A percentile compares a stretch with the other conserved stretches of the same genome.
Conservation (phyloP, 92 coral and sea anemone genomes). For the Umimayanthus chanpuru region DNA sequence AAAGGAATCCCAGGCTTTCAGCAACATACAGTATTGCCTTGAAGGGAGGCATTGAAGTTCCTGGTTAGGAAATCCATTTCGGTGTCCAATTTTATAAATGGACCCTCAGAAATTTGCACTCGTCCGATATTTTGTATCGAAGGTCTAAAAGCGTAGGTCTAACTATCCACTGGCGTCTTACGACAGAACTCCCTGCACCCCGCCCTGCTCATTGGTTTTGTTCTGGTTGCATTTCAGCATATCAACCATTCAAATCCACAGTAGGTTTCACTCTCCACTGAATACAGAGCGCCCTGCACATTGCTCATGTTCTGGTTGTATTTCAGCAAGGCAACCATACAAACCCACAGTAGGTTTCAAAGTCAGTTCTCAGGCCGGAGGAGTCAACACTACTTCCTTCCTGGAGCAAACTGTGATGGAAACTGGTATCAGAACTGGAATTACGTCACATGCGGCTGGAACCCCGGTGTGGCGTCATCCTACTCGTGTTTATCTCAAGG, state of each 20-base stretch:
- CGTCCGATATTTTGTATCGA: too few species aligned
- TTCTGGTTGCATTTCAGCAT: neutral
- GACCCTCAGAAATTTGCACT: too few species aligned
- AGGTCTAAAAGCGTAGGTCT: too few species aligned
- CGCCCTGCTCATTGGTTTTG: neutral
- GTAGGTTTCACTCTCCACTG: neutral
- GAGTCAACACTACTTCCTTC: neutral
- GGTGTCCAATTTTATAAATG: too few species aligned
- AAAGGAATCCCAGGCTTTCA: too few species aligned
- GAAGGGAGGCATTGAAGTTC: too few species aligned
- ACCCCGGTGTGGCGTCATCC: neutral
- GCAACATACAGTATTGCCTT: too few species aligned
- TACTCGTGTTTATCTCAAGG: neutral
- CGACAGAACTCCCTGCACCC: neutral
- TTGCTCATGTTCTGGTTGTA: neutral
- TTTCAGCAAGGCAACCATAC: neutral
- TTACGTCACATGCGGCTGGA: constrained; percentile 7
- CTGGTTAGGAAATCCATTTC: too few species aligned
- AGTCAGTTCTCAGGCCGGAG: neutral
- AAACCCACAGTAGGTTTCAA: neutral
- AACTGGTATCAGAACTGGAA: constrained; percentile 4
- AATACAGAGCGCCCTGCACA: neutral
- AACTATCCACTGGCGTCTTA: too few species aligned
- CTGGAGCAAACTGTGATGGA: neutral
- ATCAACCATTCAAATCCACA: neutral